Percentiles rank a stretch among this genome's conserved stretches.
Evolutionary conservation across 2,797 vertebrate species (phyloP).

Genomic region (Apogon hyalosoma): DNA sequence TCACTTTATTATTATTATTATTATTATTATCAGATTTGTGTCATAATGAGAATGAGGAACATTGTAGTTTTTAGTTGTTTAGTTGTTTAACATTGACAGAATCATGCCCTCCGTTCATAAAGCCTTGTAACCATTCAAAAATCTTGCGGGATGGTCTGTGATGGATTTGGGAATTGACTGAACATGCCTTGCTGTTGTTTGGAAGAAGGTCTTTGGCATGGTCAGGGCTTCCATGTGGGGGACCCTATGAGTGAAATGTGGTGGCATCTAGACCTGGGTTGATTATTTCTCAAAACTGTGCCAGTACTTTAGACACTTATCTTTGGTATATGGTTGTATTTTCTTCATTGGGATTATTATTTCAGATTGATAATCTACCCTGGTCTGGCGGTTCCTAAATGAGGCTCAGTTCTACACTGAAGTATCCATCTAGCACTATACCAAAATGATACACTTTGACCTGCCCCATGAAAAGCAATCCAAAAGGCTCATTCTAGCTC

Average conservation of each 20-base stretch:
- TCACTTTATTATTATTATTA: too few species aligned
- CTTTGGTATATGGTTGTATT: background rate
- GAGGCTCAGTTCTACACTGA: constrained; percentile 21
- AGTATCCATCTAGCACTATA: constrained; percentile 28
- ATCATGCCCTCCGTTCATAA: background rate
- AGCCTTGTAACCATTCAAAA: background rate
- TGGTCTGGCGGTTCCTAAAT: constrained; percentile 27
- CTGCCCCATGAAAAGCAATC: background rate
- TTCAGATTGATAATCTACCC: constrained; percentile 33
- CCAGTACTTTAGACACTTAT: background rate
- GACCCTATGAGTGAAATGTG: constrained; percentile 7
- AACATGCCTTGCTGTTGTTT: constrained; percentile 23
- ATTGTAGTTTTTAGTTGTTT: background rate
- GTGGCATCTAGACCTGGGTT: constrained; percentile 27
- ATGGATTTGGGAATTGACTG: constrained; percentile 32
- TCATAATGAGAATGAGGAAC: background rate
- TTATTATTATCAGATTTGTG: background rate
- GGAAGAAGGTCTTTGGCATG: constrained; percentile 33
- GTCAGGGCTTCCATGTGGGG: constrained; percentile 14
- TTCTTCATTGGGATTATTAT: constrained; percentile 1
- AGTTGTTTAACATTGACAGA: constrained; percentile 3
- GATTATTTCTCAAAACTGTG: constrained; percentile 34
- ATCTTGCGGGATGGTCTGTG: constrained; percentile 28
- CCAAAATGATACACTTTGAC: background rate
- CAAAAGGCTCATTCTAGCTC: background rate